Base-by-base conservation (phyloP, 2,797 vertebrate genomes). In the Eulemur coronatus region DNA sequence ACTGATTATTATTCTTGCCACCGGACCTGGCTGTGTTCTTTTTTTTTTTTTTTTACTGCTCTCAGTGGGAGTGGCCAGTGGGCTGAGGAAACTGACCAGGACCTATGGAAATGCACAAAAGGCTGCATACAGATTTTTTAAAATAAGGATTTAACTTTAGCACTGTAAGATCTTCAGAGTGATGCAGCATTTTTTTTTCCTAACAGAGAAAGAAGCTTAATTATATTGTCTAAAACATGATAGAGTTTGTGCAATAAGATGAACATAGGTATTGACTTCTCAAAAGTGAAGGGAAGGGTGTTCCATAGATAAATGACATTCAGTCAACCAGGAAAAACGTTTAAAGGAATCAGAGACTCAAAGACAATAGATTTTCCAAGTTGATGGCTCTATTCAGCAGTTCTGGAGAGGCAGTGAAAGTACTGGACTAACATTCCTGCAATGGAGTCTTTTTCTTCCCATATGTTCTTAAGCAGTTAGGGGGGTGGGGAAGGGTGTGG, bases 341-440 rank as follows among this genome's bases (percentile, higher is more conserved):
- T 93, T 52, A 67, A 90, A 92, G 73, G 50, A 87, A 52, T 24
- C 70, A 86, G 50, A 97, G 93, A 43, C 48, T 81, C 9, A 69
- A 65, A 93, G 72, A 96, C 92, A 96, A 93, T 94, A 52, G 94
- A 63, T 84, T 88, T 97, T 97, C 92, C 89, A 93, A 89, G 82
- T 89, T 93, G 95, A 95, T 93, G 86, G 80, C 95, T 94, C 85
- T 93, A 81, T 96, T 94, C 79, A 94, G 11, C 9, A 43, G 17
- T 63, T 87, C 52, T 70, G 8, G n/a, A 79, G 55, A 92, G 73
- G 65, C 70, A 57, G 67, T 70, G 75, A 63, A 81, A 95, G 48
- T 43, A 11, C 61, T 76, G 75, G 76, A 38, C 65, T 17, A 30
- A 57, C 7, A 0, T 73, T 95, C 43, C 59, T 73, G 41, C 41